Evolutionary conservation across 2,888 invertebrate genomes (phyloP), one percentile per base, ranked within the genome.

Genomic region (Parnassius smintheus): DNA sequence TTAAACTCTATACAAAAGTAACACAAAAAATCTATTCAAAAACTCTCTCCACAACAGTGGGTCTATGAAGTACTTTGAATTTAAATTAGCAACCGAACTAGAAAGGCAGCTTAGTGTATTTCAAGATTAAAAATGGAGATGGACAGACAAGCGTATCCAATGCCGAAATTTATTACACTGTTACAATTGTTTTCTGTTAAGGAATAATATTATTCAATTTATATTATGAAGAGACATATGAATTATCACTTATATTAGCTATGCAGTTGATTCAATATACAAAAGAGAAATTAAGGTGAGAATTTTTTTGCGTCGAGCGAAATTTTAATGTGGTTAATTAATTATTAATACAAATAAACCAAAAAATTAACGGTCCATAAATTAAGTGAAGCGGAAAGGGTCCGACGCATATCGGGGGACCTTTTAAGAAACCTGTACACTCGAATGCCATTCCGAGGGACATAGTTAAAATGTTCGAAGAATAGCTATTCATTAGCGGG

Each of bases 381-480:
- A 91, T 91, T 89, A 90, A 87, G 72, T 73, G 80, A 83, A 82
- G 82, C 90, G 91, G 90, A 91, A 91, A 91, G 85, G 87, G 81
- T 81, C 85, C 82, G 81, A 81, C 84, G 86, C 85, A 86, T 88
- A 89, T 88, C 88, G 88, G 80, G 74, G 83, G 84, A 84, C 89
- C 89, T 90, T 91, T 89, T 88, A 88, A 89, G 88, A 88, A 86
- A 90, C 88, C 88, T 89, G 89, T 87, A 88, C 91, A 88, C 81
- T 85, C 81, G 77, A 80, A 91, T 90, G 87, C 91, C 91, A 90
- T 90, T 88, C 91, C 89, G 77, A 78, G 78, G 78, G 73, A 86
- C 91, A 91, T 91, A 91, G 91, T 90, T 91, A 90, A 91, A 91
- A 91, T 91, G 86, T 88, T 85, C 84, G 81, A 85, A 89, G 91